Base-by-base conservation (phyloP, 2,888 invertebrate species). In the Euclidia mi region DNA sequence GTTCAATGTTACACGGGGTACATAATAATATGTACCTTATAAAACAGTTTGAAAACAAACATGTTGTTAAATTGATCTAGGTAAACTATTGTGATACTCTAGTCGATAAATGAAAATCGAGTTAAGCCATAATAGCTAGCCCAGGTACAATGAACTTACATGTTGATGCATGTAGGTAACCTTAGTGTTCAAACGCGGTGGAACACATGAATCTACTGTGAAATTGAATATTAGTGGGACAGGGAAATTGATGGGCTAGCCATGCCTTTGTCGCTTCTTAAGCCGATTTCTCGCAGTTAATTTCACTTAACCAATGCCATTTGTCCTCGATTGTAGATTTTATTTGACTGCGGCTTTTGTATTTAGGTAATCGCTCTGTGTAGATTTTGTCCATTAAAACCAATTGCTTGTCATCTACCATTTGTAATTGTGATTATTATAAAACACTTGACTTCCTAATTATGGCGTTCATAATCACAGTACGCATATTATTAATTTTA, bases 241-340 rank as follows among this genome's bases (percentile, higher is more conserved):
- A 65, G 66, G 73, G 72, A 82, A 84, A 87, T 86, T 81, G 78
- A 87, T 88, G 75, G 80, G 72, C 60, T 74, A 74, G 70, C 76
- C 78, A 78, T 62, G 78, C 75, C 77, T 79, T 63, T 77, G 75
- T 78, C 71, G 74, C 71, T 74, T 74, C 79, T 76, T 73, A 78
- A 81, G 78, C 76, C 79, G 74, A 79, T 81, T 81, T 65, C 76
- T 71, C 70, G 81, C 82, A 84, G 82, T 87, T 89, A 86, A 88
- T 89, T 86, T 89, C 87, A 87, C 82, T 88, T 87, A 84, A 74
- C 76, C 71, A 63, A 70, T 76, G 78, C 81, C 81, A 82, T 85
- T 84, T 78, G 81, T 82, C 79, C 76, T 75, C 70, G 66, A 65
- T 68, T 66, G 71, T 78, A 69, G 77, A 79, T 81, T 85, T 81